A percentile compares a stretch with the other conserved stretches of the same genome.
Conservation (phyloP, 2,888 invertebrate genomes). For the Diachrysia chrysitis region DNA sequence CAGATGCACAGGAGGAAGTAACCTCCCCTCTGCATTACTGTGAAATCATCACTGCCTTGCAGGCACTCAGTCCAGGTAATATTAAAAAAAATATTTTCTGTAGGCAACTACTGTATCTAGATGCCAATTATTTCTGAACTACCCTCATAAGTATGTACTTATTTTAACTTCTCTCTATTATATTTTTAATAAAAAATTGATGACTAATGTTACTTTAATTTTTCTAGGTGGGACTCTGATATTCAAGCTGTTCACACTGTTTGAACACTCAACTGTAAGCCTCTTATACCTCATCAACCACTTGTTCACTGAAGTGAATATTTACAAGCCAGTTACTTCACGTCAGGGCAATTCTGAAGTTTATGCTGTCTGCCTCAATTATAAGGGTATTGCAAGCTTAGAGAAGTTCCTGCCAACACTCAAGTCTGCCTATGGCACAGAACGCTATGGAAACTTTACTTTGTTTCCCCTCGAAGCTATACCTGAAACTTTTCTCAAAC, state of each 20-base stretch:
- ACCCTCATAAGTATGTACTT: background rate
- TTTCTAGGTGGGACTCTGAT: constrained; percentile 93
- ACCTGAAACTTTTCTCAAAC: constrained; percentile 90
- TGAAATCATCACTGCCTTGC: constrained; percentile 94
- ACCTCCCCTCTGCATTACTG: constrained; percentile 95
- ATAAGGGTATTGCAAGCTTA: constrained; percentile 83
- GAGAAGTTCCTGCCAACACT: constrained; percentile 82
- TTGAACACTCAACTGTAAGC: constrained; percentile 94
- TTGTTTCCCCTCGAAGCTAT: constrained; percentile 90
- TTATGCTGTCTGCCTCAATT: constrained; percentile 93
- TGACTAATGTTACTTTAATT: constrained; percentile 19
- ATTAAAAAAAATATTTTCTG: too few relatives aligned
- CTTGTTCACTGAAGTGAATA: constrained; percentile 92
- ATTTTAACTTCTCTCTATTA: background rate
- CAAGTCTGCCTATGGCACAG: constrained; percentile 81
- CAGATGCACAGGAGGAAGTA: constrained; percentile 95
- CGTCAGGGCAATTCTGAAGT: constrained; percentile 98
- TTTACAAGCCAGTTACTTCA: constrained; percentile 97
- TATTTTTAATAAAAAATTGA: background rate
- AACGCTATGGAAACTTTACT: constrained; percentile 74
- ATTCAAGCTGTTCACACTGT: constrained; percentile 97
- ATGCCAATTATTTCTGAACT: background rate
- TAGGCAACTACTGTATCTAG: too few relatives aligned
- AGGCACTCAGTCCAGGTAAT: constrained; percentile 90
- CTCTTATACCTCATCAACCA: constrained; percentile 94